Percentiles rank a stretch among this genome's conserved stretches.
Conservation (phyloP, 2,797 vertebrate genomes). For the Melanotaenia pygmaea region DNA sequence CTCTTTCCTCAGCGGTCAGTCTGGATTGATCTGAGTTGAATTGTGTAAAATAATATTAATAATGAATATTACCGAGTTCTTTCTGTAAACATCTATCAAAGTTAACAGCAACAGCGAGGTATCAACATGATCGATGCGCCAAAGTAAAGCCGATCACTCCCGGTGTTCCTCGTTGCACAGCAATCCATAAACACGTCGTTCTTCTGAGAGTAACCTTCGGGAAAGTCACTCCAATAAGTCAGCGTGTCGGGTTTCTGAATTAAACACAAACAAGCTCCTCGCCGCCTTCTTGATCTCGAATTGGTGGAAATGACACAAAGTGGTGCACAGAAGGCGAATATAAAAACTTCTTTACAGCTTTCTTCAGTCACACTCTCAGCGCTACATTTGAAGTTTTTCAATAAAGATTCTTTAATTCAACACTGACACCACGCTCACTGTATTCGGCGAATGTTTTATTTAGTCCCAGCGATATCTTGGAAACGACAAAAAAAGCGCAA, state of each 20-base stretch:
- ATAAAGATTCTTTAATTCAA: neutral
- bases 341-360: constrained; percentile 2
- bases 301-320: neutral
- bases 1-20: constrained; percentile 61
- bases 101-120: constrained; percentile 53
- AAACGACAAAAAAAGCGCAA: neutral
- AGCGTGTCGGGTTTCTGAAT: neutral
- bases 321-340: neutral
- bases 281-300: neutral
- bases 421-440: constrained; percentile 32
- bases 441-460: neutral
- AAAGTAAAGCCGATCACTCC: constrained; percentile 58
- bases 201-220: constrained; percentile 36
- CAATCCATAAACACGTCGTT: constrained; percentile 75
- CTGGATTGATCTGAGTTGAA: neutral
- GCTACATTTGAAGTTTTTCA: neutral
- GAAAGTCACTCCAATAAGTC: constrained; percentile 49
- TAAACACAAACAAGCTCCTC: neutral
- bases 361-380: constrained; percentile 7
- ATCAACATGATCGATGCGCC: constrained; percentile 67
- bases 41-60: neutral
- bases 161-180: constrained; percentile 57
- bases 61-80: constrained; percentile 8
- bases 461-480: constrained; percentile 29
- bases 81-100: constrained; percentile 59